A percentile compares a stretch with the other conserved stretches of the same genome.
phyloP scores from a whole-genome alignment of 92 coral and sea anemone species.

The Phenganax stokvisi region DNA sequence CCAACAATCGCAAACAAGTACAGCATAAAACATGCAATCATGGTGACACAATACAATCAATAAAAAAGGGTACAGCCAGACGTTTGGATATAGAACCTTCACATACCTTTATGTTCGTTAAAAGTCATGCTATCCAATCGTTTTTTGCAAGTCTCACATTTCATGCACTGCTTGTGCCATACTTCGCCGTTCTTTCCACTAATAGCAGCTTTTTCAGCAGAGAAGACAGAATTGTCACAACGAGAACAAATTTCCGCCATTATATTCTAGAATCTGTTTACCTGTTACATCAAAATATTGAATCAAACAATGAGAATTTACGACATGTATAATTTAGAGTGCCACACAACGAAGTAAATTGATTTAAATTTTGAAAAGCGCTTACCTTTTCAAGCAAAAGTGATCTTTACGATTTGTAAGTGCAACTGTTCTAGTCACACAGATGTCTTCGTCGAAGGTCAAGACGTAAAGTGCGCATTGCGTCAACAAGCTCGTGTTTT shows the following conservation, averaged over 20 bases:
- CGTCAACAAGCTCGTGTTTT: neutral
- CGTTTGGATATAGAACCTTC: neutral
- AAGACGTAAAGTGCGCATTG: neutral
- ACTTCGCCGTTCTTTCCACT: constrained; percentile 45
- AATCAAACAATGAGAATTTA: neutral
- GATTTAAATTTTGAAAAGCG: neutral
- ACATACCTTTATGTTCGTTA: constrained; percentile 48
- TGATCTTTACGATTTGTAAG: neutral
- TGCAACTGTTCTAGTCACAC: neutral
- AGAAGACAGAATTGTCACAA: constrained; percentile 54
- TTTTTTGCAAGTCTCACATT: constrained; percentile 52
- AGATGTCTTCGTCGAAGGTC: neutral
- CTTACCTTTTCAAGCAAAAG: neutral
- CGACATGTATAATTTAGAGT: neutral
- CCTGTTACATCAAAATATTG: neutral
- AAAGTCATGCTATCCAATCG: constrained; percentile 67
- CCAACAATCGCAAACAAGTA: too few species aligned
- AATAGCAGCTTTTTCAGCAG: constrained; percentile 54
- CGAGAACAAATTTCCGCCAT: constrained; percentile 50
- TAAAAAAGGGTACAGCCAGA: neutral
- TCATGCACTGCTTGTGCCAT: constrained; percentile 67
- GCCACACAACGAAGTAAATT: neutral
- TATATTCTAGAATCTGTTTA: constrained; percentile 3
- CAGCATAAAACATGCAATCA: too few species aligned
- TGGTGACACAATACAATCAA: neutral